Percentiles rank a stretch among this genome's conserved stretches.
Evolutionary conservation across 2,113 vertebrate species (phyloP).

Genomic region (Polypterus senegalus): DNA sequence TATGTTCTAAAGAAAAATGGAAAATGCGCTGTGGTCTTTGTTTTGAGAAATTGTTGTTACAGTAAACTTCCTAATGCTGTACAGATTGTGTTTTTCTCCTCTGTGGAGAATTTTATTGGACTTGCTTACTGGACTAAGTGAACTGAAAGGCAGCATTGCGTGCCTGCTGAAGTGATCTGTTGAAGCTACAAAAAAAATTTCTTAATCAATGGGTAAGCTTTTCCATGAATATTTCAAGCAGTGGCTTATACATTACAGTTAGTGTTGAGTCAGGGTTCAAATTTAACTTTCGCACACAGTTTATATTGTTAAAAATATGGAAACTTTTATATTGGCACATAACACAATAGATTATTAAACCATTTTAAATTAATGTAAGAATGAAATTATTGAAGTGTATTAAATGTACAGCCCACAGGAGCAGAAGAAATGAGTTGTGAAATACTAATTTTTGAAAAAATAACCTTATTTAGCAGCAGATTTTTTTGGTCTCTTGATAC

Average conservation of each 20-base stretch:
- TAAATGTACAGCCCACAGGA: constrained; percentile 56
- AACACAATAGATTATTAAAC: too few relatives aligned
- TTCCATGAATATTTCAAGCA: constrained; percentile 43
- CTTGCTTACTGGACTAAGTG: constrained; percentile 77
- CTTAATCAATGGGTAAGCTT: constrained; percentile 58
- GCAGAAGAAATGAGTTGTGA: constrained; percentile 69
- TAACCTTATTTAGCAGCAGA: too few relatives aligned
- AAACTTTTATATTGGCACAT: too few relatives aligned
- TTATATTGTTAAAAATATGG: too few relatives aligned
- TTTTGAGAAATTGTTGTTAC: constrained; percentile 86
- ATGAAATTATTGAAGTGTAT: too few relatives aligned
- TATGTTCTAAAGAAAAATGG: constrained; percentile 93
- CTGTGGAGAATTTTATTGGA: constrained; percentile 70
- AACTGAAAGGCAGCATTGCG: constrained; percentile 94
- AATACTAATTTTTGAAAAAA: constrained; percentile 52
- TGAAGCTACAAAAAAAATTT: constrained; percentile 50
- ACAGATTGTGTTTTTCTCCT: constrained; percentile 81
- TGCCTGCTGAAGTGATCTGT: constrained; percentile 81
- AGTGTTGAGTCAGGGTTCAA: too few relatives aligned
- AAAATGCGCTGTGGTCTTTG: constrained; percentile 77
- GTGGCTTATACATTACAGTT: constrained; percentile 44
- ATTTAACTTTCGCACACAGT: too few relatives aligned
- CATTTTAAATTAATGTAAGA: too few relatives aligned
- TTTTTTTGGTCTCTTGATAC: too few relatives aligned
- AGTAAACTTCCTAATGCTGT: constrained; percentile 82